These are phyloP conservation scores for Perca fluviatilis DNA, from an alignment of 2,113 vertebrate genomes.

Conservation along the genomic window DNA sequence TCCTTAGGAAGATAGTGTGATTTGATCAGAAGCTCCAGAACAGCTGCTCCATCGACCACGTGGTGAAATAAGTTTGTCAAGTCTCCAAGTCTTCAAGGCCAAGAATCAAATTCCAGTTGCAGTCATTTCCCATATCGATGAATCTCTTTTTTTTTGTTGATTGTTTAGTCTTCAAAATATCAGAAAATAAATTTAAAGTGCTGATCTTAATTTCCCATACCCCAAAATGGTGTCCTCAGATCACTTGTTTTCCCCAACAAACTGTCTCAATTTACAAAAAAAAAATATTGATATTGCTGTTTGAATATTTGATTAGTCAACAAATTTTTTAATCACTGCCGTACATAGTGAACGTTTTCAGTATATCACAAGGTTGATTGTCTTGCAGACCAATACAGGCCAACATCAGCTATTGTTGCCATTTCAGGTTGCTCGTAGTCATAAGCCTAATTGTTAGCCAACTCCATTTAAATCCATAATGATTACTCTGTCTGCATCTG, in stretches of 20 bases:
- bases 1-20: not conserved
- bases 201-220: no score
- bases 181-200: not conserved
- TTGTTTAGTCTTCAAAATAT: not conserved
- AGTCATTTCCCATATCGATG: not conserved
- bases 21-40: not conserved
- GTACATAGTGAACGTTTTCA: not conserved
- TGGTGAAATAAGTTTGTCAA: not conserved
- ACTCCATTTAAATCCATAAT: conserved; percentile 52
- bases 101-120: not conserved
- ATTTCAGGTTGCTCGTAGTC: conserved; percentile 27
- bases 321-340: not conserved
- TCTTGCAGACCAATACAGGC: not conserved
- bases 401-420: conserved; percentile 17
- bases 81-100: not conserved
- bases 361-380: not conserved
- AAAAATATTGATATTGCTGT: not conserved
- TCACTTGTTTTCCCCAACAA: no score
- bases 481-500: conserved; percentile 51
- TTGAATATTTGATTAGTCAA: not conserved
- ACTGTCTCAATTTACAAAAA: not conserved
- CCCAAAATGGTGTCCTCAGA: no score
- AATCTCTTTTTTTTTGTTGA: not conserved
- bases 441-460: conserved; percentile 49
- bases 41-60: not conserved